Evolutionary conservation across 2,888 invertebrate genomes (phyloP), one percentile per base, ranked within the genome.

Genomic region (Epiblema foenella): DNA sequence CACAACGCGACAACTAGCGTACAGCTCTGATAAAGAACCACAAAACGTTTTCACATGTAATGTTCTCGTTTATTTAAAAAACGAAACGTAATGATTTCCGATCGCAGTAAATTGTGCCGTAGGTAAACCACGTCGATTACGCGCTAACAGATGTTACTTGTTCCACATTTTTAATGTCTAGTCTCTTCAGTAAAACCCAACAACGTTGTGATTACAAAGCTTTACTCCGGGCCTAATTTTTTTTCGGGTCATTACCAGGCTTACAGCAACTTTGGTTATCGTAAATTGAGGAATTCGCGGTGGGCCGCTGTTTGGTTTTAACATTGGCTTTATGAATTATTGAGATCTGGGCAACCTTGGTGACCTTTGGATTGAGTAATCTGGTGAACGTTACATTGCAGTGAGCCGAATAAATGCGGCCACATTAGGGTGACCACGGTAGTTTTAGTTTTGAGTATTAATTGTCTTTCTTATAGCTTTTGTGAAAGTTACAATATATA

Each of bases 31-130:
- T 29, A 71, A 69, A 62, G 72, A 57, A 56, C 58, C 10, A 56
- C 72, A 68, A 74, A 72, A 74, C 56, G 66, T 69, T 63, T 73
- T 63, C 72, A 73, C 74, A 68, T 62, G 42, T 64, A 72, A 73
- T 73, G 77, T 72, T 74, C 71, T 74, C 77, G 79, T 80, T 78
- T 83, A 80, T 85, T 84, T 84, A 80, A 78, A 29, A 83, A 83
- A 80, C 79, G 74, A 77, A 77, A 77, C 81, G 79, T 80, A 86
- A 85, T 85, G 85, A 88, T 90, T 89, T 87, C 87, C 87, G 85
- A 86, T 82, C 75, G 79, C 82, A 85, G 88, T 89, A 89, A 89
- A 89, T 85, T 81, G 82, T 78, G 77, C 81, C 83, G 81, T 84
- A 81, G 79, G 83, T 81, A 83, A 84, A 79, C 85, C 80, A 82